These are phyloP conservation scores for Amphiprion percula DNA, from an alignment of 2,113 vertebrate species.

Conservation along the genomic window DNA sequence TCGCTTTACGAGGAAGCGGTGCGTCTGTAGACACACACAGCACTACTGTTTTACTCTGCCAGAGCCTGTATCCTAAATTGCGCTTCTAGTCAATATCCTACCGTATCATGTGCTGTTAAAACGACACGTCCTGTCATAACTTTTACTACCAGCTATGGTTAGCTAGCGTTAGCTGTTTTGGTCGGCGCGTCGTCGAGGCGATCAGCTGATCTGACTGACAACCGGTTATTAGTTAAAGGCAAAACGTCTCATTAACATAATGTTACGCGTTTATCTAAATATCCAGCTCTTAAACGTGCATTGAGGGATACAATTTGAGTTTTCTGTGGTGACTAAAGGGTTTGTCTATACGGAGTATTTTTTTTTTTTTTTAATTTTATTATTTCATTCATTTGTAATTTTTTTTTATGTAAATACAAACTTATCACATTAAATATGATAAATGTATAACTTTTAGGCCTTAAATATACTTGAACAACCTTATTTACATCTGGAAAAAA, in stretches of 20 bases:
- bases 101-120: conserved; percentile 24
- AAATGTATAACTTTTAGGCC: too few species aligned
- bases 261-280: too few species aligned
- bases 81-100: conserved; percentile 2
- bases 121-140: conserved; percentile 35
- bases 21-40: not conserved
- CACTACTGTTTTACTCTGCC: not conserved
- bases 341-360: too few species aligned
- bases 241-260: not conserved
- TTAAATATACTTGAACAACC: too few species aligned
- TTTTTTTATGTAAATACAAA: too few species aligned
- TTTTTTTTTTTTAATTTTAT: too few species aligned
- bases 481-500: not conserved
- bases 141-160: conserved; percentile 32
- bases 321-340: too few species aligned
- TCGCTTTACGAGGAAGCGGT: not conserved
- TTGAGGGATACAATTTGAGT: too few species aligned
- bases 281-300: too few species aligned
- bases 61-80: not conserved
- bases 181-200: conserved; percentile 1
- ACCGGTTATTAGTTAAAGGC: conserved; percentile 1
- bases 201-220: conserved; percentile 65
- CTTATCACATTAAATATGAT: too few species aligned
- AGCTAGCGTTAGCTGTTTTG: conserved; percentile 57
- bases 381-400: too few species aligned